Conservation (phyloP, 2,113 vertebrate species). For the Motacilla tschutschensis region DNA sequence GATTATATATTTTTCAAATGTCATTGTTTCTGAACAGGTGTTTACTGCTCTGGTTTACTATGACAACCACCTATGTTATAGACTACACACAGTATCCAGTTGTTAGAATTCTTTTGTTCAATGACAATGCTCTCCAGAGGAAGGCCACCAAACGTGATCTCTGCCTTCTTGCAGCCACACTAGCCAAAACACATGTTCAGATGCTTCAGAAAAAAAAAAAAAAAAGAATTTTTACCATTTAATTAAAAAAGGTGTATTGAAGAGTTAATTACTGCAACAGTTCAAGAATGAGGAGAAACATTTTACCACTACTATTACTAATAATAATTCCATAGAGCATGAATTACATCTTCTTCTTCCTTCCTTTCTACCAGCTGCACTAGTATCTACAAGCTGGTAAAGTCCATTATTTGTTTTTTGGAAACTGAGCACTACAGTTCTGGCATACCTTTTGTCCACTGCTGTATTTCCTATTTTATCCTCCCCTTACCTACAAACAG, state of each 20-base stretch:
- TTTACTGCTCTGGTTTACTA: conserved; percentile 9
- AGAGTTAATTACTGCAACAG: neutral
- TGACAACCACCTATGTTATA: conserved; percentile 6
- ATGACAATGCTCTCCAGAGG: neutral
- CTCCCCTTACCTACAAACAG: neutral
- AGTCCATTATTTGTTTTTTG: neutral
- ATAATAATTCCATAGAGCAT: neutral
- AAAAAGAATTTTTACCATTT: neutral
- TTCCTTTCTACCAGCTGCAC: neutral
- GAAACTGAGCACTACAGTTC: neutral
- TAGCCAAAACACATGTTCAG: neutral
- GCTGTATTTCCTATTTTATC: neutral
- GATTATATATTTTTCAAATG: neutral
- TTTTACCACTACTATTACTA: neutral
- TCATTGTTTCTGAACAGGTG: conserved; percentile 17
- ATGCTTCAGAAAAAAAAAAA: neutral
- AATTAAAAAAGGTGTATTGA: neutral
- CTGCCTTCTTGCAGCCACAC: neutral
- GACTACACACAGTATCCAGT: neutral
- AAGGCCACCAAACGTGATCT: neutral
- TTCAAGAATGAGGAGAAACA: neutral
- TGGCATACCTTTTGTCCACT: neutral
- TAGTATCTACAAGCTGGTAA: neutral
- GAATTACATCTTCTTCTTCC: neutral
- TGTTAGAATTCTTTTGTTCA: conserved; percentile 20